A percentile compares a stretch with the other conserved stretches of the same genome.
Conservation (phyloP, 2,888 invertebrate species). For the Melipona beecheii region DNA sequence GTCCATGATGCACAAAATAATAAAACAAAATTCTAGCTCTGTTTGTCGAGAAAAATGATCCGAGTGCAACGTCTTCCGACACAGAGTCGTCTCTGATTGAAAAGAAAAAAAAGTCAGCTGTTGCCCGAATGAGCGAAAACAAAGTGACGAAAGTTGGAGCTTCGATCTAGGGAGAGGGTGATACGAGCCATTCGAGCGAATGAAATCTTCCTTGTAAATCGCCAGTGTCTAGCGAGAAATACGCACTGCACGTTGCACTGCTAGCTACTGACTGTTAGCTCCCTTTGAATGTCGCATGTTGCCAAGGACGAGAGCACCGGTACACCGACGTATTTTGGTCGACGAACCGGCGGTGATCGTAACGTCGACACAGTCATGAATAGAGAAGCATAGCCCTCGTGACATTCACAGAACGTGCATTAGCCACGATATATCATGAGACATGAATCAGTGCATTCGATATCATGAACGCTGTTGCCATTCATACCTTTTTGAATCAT, state of each 20-base stretch:
- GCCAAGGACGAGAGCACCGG: conserved; percentile 69
- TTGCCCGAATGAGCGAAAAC: background rate
- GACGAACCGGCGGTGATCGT: conserved; percentile 41
- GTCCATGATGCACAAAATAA: too few species aligned
- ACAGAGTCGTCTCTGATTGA: background rate
- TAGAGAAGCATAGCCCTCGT: conserved; percentile 48
- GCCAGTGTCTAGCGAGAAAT: conserved; percentile 65
- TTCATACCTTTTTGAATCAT: conserved; percentile 69
- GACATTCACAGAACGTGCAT: conserved; percentile 60
- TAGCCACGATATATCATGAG: conserved; percentile 62
- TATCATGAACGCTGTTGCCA: conserved; percentile 73
- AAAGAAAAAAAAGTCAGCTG: background rate
- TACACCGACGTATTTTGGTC: conserved; percentile 56
- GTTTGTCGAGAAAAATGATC: background rate
- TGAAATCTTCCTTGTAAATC: conserved; percentile 65
- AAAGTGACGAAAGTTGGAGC: background rate
- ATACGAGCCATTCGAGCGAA: conserved; percentile 8
- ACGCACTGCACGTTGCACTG: conserved; percentile 73
- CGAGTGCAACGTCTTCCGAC: background rate
- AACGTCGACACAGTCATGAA: conserved; percentile 53
- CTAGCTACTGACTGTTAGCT: conserved; percentile 64
- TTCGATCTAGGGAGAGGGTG: background rate
- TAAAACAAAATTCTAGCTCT: background rate
- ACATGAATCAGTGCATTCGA: conserved; percentile 75
- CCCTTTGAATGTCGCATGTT: conserved; percentile 76